Percentiles rank a stretch among this genome's conserved stretches.
Conservation (phyloP, 1,140 invertebrate species). For the Lasioglossum baleicum region DNA sequence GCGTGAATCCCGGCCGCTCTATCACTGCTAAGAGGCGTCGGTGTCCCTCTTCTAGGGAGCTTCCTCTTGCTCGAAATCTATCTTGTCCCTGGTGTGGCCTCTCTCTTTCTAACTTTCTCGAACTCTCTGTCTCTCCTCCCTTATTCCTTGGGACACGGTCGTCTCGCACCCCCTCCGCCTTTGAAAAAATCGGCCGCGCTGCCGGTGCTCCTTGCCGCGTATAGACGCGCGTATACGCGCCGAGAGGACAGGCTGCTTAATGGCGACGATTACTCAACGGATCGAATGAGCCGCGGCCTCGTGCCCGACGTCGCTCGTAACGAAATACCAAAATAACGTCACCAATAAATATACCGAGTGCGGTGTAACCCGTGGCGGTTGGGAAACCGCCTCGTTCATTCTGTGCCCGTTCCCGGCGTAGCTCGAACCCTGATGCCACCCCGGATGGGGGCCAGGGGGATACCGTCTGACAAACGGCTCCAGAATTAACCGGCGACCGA, state of each 20-base stretch:
- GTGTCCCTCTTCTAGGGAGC: conserved; percentile 46
- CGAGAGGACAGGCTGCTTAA: conserved; percentile 77
- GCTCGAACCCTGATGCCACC: conserved; percentile 23
- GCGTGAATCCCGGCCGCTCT: conserved; percentile 69
- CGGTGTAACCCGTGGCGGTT: conserved; percentile 44
- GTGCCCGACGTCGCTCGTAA: conserved; percentile 72
- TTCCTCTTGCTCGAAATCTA: not conserved
- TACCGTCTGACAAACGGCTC: conserved; percentile 62
- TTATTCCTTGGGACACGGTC: conserved; percentile 45
- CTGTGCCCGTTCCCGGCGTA: conserved; percentile 30
- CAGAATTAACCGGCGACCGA: conserved; percentile 70
- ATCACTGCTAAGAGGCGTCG: conserved; percentile 66
- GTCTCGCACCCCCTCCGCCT: conserved; percentile 38
- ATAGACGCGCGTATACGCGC: conserved; percentile 24
- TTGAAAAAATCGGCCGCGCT: conserved; percentile 39
- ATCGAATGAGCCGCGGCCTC: conserved; percentile 74
- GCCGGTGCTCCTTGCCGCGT: not conserved
- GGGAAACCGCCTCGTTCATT: conserved; percentile 49
- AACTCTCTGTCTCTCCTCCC: conserved; percentile 25
- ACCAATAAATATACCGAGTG: conserved; percentile 76
- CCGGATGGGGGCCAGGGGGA: not conserved
- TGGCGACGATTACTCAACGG: conserved; percentile 77
- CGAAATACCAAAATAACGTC: conserved; percentile 79
- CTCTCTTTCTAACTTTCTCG: not conserved
- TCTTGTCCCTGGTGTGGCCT: not conserved